Evolutionary conservation across 1,140 invertebrate genomes (phyloP), one percentile per base, ranked within the genome.

Genomic region (Formica selysi): DNA sequence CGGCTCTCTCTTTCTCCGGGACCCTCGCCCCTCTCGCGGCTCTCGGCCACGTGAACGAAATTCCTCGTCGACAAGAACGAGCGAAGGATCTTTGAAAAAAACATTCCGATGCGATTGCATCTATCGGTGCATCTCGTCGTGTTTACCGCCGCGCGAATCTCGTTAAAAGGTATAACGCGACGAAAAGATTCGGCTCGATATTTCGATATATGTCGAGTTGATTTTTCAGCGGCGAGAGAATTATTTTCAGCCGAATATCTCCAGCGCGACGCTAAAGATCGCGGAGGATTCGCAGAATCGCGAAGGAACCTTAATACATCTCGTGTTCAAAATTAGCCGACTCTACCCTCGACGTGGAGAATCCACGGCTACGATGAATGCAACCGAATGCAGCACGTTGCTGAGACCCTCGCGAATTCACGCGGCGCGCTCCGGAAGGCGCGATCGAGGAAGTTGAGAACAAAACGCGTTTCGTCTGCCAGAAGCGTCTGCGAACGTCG

Each of bases 371-470:
- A 44, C 74, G 7, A 44, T 26, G 59, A 65, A 76, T 48, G 76
- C 76, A 36, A 48, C 19, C 38, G 19, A 48, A 32, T 67, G 59
- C 38, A 19, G 22, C 29, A 3, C 8, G 22, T 76, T 29, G 59
- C 26, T 32, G 2, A 19, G 8, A 6, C 38, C 16, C 29, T 44
- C 44, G 41, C 29, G 65, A 78, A 67, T 70, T 67, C 22, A 54
- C 26, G n/a, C 32, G 26, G 79, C 3, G 48, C 11, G 38, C 16
- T 54, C 79, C 79, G 88, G 88, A 90, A 87, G 85, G 81, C 57
- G 61, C 83, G 86, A 91, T 90, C 85, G 62, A 89, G 84, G 86
- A 90, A 91, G 91, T 92, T 92, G 91, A 92, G 91, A 92, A 92
- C 91, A 90, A 83, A 89, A 87, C 90, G 89, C 89, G 88, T 78